These are phyloP conservation scores for Argyrosomus regius DNA, from an alignment of 2,797 vertebrate species.

Conservation along the genomic window DNA sequence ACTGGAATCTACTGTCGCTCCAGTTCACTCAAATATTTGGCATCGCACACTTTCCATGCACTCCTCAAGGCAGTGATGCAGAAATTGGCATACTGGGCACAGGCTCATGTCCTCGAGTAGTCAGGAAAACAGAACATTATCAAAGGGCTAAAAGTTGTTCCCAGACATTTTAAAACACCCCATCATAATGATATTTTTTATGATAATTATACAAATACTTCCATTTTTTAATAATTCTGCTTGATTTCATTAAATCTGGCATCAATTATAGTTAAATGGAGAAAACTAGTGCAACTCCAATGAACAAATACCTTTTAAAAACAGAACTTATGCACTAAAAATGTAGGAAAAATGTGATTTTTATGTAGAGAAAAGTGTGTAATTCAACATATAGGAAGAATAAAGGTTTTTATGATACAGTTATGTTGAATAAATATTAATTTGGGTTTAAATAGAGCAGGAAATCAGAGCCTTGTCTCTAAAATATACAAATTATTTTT, in stretches of 20 bases:
- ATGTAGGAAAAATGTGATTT: not conserved
- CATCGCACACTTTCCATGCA: not conserved
- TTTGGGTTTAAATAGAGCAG: not conserved
- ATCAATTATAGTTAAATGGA: not conserved
- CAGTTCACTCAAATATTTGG: not conserved
- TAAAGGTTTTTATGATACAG: not conserved
- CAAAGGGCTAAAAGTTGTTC: not conserved
- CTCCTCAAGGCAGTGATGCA: not conserved
- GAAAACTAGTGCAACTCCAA: not conserved
- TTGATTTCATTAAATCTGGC: not conserved
- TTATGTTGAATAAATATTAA: not conserved
- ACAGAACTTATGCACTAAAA: not conserved
- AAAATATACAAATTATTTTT: not conserved
- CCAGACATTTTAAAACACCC: not conserved
- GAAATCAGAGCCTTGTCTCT: not conserved
- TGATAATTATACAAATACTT: not conserved
- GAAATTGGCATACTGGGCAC: not conserved
- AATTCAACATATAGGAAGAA: not conserved
- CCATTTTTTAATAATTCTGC: not conserved
- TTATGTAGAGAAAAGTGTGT: not conserved
- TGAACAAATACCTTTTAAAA: not conserved
- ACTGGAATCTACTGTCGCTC: not conserved
- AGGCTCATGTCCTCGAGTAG: not conserved
- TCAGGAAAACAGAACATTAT: not conserved
- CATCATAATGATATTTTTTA: not conserved